phyloP scores from a whole-genome alignment of 2,113 vertebrate genomes.

The Corythoichthys intestinalis region DNA sequence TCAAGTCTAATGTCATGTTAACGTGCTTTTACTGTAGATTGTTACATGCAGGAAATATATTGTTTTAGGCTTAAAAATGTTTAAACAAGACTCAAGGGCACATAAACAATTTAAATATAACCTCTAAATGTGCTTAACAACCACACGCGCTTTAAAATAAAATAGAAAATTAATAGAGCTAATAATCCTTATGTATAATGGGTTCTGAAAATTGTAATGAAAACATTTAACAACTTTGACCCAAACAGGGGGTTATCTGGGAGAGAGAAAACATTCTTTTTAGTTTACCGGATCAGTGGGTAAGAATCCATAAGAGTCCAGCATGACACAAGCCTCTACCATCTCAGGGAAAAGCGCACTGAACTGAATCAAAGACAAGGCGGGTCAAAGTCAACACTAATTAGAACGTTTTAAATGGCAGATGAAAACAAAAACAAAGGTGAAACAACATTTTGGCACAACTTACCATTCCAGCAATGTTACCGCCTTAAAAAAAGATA shows the following conservation, averaged over 20 bases:
- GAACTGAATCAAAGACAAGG: conserved; percentile 69
- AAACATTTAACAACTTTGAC: not conserved
- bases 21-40: not conserved
- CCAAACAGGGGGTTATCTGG: not conserved
- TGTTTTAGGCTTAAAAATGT: not conserved
- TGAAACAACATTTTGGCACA: not conserved
- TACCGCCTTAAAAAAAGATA: conserved; percentile 70
- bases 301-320: conserved; percentile 77
- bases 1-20: not conserved
- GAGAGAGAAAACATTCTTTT: not conserved
- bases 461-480: conserved; percentile 76
- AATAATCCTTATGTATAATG: not conserved
- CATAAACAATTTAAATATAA: not conserved
- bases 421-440: not conserved
- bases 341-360: conserved; percentile 84
- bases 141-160: not conserved
- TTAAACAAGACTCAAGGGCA: not conserved
- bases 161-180: not conserved
- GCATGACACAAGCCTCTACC: conserved; percentile 81
- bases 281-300: conserved; percentile 62
- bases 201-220: not conserved
- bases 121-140: not conserved
- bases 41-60: not conserved
- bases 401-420: not conserved
- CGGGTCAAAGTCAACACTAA: not conserved